These are phyloP conservation scores for Noctuana brunneofusca DNA, from an alignment of 2,888 invertebrate species.

Conservation along the genomic window DNA sequence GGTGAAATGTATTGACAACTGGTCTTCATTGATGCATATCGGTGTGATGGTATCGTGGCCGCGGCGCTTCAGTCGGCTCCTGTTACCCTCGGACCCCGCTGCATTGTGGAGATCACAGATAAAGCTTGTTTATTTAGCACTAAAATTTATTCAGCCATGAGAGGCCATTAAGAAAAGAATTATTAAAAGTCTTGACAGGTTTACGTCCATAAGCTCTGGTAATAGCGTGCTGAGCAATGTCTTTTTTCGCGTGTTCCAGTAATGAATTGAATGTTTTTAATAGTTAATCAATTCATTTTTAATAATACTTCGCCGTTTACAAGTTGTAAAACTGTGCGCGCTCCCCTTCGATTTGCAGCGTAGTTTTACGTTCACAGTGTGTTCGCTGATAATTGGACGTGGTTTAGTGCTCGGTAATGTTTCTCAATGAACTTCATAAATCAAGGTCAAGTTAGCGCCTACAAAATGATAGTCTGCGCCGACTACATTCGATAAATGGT, in stretches of 20 bases:
- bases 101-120: conserved; percentile 77
- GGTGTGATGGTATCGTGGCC: conserved; percentile 76
- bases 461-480: conserved; percentile 59
- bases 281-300: conserved; percentile 57
- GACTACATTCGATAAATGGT: conserved; percentile 73
- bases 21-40: conserved; percentile 82
- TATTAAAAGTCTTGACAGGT: conserved; percentile 71
- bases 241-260: conserved; percentile 59
- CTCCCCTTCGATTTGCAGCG: conserved; percentile 30
- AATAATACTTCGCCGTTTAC: conserved; percentile 41
- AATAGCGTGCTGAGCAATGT: conserved; percentile 61
- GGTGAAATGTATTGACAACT: conserved; percentile 82
- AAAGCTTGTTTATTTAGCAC: conserved; percentile 79
- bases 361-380: conserved; percentile 23
- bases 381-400: conserved; percentile 48
- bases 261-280: conserved; percentile 67
- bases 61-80: conserved; percentile 79
- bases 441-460: conserved; percentile 64
- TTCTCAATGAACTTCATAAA: conserved; percentile 68
- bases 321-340: conserved; percentile 24
- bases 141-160: conserved; percentile 75
- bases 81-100: conserved; percentile 67
- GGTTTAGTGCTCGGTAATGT: conserved; percentile 46
- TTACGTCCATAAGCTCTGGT: conserved; percentile 66
- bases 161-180: conserved; percentile 73